Conservation (phyloP, 2,797 vertebrate species). For the Coccyzus lansbergi region DNA sequence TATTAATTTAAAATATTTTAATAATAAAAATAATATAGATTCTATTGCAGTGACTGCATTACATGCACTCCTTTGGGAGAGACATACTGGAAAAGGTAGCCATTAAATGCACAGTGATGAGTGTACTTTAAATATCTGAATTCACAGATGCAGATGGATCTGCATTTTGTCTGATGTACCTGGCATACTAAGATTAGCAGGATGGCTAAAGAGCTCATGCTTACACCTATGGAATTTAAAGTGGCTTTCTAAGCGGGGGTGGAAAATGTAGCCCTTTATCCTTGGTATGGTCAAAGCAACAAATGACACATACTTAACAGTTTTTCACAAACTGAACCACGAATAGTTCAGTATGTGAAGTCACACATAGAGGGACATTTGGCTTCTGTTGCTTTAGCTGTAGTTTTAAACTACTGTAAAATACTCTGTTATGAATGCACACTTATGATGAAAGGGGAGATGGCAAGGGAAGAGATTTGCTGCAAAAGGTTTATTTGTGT, state of each 20-base stretch:
- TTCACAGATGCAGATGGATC: background rate
- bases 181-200: background rate
- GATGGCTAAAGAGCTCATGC: background rate
- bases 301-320: background rate
- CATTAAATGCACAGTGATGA: background rate
- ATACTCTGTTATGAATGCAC: background rate
- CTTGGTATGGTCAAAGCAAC: background rate
- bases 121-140: background rate
- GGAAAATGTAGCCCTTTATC: background rate
- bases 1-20: slow-evolving; percentile 24
- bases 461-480: background rate
- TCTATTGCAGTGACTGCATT: background rate
- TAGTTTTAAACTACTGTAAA: background rate
- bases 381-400: background rate
- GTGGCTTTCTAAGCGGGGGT: background rate
- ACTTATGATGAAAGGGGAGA: background rate
- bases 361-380: background rate
- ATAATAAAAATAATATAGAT: background rate
- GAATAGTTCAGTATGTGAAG: background rate
- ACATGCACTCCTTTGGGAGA: background rate
- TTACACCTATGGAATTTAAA: background rate
- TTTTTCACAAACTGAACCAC: background rate
- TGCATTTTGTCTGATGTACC: background rate
- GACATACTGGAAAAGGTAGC: background rate
- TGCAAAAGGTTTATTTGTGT: background rate